Base-by-base conservation (phyloP, 2,113 vertebrate species). In the Toxotes chatareus region DNA sequence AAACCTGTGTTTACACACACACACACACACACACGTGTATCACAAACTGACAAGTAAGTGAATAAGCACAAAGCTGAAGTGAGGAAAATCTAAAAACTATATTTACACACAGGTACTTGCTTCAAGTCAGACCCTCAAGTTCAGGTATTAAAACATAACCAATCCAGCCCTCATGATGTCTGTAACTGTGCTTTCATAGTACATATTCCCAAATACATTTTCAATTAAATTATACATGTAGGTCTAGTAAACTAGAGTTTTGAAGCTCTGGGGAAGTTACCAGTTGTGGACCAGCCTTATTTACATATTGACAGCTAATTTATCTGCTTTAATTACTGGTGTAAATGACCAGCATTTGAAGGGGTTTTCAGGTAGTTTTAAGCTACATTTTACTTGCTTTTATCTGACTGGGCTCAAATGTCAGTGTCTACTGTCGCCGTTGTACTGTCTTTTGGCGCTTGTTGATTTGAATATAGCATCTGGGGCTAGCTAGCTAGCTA, bases 371-470 rank as follows among this genome's bases (percentile, higher is more conserved):
- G 10, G 8, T 19, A 1, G 10, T 1, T 46, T 3, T 59, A 16
- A 21, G 5, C 1, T 3, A 19, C 13, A 3, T 56, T 56, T 56
- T 12, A 23, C 21, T 27, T 23, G 9, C 12, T 56, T 56, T 56
- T 56, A 14, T 5, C 47, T 57, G 16, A 27, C 16, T 2, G 10
- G 6, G 10, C 9, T 57, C 14, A 13, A 19, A 1, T 12, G 16
- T 23, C 16, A 38, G 5, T 47, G 17, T 5, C 13, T 11, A 3
- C 34, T 17, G 27, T 23, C 17, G 7, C 16, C 31, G 40, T 1
- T n/a, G 9, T 1, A 21, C 12, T 67, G 11, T 16, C 57, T 62
- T 89, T 89, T 89, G 71, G 83, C 91, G 87, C 79, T 90, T 81
- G 53, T 34, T 72, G 17, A 51, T 76, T 83, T 86, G 73, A 79